Evolutionary conservation across 1,140 invertebrate genomes (phyloP).

Genomic region (Psilanteris sp.): DNA sequence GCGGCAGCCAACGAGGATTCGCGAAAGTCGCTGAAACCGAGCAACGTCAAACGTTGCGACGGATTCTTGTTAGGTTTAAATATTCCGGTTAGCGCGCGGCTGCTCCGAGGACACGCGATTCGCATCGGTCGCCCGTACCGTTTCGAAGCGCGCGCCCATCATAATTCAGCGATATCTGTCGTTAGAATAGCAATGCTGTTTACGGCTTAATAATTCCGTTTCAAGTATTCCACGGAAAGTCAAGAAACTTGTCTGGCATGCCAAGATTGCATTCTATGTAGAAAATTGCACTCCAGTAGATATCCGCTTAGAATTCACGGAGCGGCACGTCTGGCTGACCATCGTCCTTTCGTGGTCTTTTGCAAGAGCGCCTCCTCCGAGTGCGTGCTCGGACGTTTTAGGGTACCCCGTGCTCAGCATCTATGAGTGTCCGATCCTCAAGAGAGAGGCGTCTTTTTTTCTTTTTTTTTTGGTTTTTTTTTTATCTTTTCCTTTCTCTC

Average conservation of each 20-base stretch:
- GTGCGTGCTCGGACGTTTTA: constrained; percentile 68
- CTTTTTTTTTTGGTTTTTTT: background rate
- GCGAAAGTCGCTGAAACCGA: no score
- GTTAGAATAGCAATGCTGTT: constrained; percentile 42
- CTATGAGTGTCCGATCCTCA: constrained; percentile 60
- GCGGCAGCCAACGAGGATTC: no score
- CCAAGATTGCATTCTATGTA: constrained; percentile 68
- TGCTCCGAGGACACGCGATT: no score
- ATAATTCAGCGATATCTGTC: constrained; percentile 41
- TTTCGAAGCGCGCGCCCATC: background rate
- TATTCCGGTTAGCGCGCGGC: no score
- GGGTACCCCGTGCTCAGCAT: constrained; percentile 71
- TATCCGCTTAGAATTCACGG: constrained; percentile 76
- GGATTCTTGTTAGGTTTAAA: no score
- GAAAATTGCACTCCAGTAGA: constrained; percentile 67
- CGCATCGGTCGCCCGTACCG: no score
- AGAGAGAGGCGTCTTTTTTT: constrained; percentile 45
- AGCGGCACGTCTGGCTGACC: constrained; percentile 60
- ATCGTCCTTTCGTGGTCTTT: constrained; percentile 59
- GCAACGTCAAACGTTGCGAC: no score
- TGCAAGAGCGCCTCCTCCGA: constrained; percentile 53
- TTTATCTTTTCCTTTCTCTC: constrained; percentile 20
- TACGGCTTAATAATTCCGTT: constrained; percentile 21
- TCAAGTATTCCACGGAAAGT: constrained; percentile 71
- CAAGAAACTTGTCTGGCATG: constrained; percentile 69